Evolutionary conservation across 2,113 vertebrate genomes (phyloP), one percentile per base, ranked within the genome.

Genomic region (Perca flavescens): DNA sequence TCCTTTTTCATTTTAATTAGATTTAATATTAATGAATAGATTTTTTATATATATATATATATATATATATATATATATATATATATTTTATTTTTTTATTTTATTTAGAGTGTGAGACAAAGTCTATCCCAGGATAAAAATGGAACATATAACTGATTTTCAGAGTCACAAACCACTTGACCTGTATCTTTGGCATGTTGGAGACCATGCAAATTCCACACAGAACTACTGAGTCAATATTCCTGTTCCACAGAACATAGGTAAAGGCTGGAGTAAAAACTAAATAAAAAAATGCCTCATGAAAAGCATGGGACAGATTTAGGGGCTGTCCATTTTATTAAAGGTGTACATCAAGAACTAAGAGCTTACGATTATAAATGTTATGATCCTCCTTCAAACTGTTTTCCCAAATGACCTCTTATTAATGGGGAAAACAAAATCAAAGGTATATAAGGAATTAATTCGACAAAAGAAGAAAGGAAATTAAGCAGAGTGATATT

Each of bases 311-410:
- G n/a, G 6, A 25, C 40, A 67, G 28, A 66, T 79, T 76, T 66
- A 79, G 12, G 60, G 31, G 2, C 13, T 76, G 21, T 58, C 47
- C 19, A 1, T 25, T 36, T 76, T 58, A 60, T 66, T 47, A 61
- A 82, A 73, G 31, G 60, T 58, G 25, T 21, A 34, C 15, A 46
- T 75, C 40, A 79, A 67, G 12, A 49, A 50, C 15, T 19, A 56
- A 36, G 84, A 77, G 34, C 46, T 22, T 80, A 22, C 61, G 56
- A 47, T 68, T 34, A 40, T 1, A 85, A 61, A 79, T 47, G 65
- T 31, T 81, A 81, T 60, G 15, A 80, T 54, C 34, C 14, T 76
- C 36, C 65, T 36, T 76, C 17, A 82, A 69, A 40, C 8, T 21
- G 9, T 15, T 22, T 56, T 47, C n/a, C 31, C 6, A 49, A 52